phyloP scores from a whole-genome alignment of 1,140 invertebrate species.

The Melitaea cinxia region DNA sequence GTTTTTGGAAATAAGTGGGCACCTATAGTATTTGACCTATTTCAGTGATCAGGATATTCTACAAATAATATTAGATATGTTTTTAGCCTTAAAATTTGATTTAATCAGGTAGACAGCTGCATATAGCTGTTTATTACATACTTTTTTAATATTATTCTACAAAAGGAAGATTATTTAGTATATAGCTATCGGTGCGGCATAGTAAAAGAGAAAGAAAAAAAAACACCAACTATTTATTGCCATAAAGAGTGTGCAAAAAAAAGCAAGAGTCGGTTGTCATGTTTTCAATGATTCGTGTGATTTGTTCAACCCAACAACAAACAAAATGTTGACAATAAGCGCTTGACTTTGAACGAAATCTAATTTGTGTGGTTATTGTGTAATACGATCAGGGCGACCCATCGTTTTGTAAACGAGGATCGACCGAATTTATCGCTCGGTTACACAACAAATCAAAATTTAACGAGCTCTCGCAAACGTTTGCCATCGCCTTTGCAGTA shows the following conservation, averaged over 20 bases:
- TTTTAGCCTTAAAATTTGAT: neutral
- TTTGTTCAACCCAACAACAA: conserved; percentile 68
- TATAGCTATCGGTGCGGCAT: too few relatives aligned
- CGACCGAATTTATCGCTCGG: conserved; percentile 71
- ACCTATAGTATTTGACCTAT: neutral
- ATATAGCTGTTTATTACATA: neutral
- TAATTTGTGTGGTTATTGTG: conserved; percentile 80
- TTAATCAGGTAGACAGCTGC: too few relatives aligned
- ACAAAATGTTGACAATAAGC: conserved; percentile 68
- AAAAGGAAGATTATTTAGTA: too few relatives aligned
- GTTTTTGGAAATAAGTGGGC: neutral
- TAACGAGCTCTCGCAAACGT: conserved; percentile 72
- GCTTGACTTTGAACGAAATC: conserved; percentile 78
- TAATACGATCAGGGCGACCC: conserved; percentile 62
- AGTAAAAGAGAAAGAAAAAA: too few relatives aligned
- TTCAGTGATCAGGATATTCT: too few relatives aligned
- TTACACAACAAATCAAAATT: conserved; percentile 79
- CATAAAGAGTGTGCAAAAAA: conserved; percentile 36
- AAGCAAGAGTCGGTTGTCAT: conserved; percentile 56
- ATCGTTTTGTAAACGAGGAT: conserved; percentile 60
- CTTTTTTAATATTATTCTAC: neutral
- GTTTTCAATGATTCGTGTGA: conserved; percentile 66
- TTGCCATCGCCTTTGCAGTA: conserved; percentile 53
- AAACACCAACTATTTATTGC: too few relatives aligned
- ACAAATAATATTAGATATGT: too few relatives aligned